Base-by-base conservation (phyloP, 2,888 invertebrate genomes). In the Melanophora roralis region DNA sequence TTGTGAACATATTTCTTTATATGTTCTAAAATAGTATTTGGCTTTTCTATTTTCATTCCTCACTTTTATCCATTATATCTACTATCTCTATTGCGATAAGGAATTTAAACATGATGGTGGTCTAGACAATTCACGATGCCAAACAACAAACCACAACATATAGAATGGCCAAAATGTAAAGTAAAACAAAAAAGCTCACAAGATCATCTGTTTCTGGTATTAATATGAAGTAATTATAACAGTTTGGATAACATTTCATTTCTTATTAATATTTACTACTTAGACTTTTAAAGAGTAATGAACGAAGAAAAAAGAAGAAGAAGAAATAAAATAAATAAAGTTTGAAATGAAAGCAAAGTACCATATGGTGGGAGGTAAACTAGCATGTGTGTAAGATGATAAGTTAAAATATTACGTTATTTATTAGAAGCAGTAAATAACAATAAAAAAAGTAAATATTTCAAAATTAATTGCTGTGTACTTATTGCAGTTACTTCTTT, bases 171-270 rank as follows among this genome's bases (percentile, higher is more conserved):
- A 38, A 21, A 12, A 14, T 14, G 14, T 38, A 12, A 23, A 62
- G 53, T 47, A 38, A 27, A 47, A 19, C 40, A 36, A 77, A 38
- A 23, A 45, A 43, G n/a, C 11, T 8, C 47, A 57, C 49, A 73
- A 51, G 65, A 77, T 51, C 47, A 77, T 77, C 51, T 64, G 40
- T 57, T 43, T 49, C 2, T 57, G 27, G 49, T 73, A 76, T 68
- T 80, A 80, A 80, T 80, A 77, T 76, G 76, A 76, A 72, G 72
- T 80, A 80, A 80, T 80, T 80, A 68, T 80, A 80, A 69, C 80
- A 80, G 80, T 80, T 76, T 67, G 49, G 45, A 76, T 80, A 65
- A 67, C 43, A 68, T 43, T 67, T 62, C 67, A 53, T 21, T 36
- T 36, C 16, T 16, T 47, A 47, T 57, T 38, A 38, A 36, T 47